Base-by-base conservation (phyloP, 2,797 vertebrate genomes). In the Labroides dimidiatus region DNA sequence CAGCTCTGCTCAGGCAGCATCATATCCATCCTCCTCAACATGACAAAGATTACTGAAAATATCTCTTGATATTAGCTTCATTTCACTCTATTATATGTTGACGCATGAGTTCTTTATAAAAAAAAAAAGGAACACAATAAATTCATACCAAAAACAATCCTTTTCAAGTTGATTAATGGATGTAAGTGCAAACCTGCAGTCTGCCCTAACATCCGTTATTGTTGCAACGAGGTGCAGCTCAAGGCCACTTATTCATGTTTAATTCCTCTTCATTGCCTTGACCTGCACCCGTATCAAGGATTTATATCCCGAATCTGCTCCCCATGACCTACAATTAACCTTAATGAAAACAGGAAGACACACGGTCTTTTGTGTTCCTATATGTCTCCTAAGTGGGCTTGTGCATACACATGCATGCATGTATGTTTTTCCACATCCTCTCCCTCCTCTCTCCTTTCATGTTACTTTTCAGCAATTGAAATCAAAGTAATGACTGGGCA, bases 401-500 rank as follows among this genome's bases (percentile, higher is more conserved):
- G 72, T 56, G 71, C 21, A 5, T 53, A 61, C 62, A 67, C 56
- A 69, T 63, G 45, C 64, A 57, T 64, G 59, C 51, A 67, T 87
- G 77, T 83, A 84, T 84, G 76, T 82, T 87, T 84, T 86, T 79
- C 70, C 49, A 66, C 68, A 73, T 81, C 73, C 81, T 69, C 64
- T 78, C 62, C 75, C 69, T 59, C 56, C 61, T 62, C 69, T 56
- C 75, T 80, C 63, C 77, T 60, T 79, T 80, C 85, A 94, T 90
- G 91, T 95, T 94, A 89, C 88, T 91, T 93, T 93, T 90, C 78
- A 91, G 87, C 11, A 58, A 91, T 93, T 93, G 91, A 93, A 93
- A 94, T 91, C 89, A 91, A 91, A 88, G 87, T 91, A 88, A 89
- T 92, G 89, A 91, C 84, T 90, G 82, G 86, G 53, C 90, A 91